Evolutionary conservation across 2,113 vertebrate genomes (phyloP).

Genomic region (Psilopogon haemacephalus): DNA sequence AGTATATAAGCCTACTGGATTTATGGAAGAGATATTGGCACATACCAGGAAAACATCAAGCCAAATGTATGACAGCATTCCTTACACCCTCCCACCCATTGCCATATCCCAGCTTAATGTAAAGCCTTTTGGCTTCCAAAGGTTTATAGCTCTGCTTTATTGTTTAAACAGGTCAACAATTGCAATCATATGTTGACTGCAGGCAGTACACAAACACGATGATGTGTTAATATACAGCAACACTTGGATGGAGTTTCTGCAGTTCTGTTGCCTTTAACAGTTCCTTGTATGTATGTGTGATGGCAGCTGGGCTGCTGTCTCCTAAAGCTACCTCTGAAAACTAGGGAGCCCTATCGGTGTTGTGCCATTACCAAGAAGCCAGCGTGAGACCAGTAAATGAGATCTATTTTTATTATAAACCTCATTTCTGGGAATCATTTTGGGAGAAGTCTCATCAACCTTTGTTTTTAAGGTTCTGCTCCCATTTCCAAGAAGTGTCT

Average conservation of each 20-base stretch:
- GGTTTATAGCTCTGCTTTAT: slow-evolving; percentile 38
- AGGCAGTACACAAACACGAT: slow-evolving; percentile 24
- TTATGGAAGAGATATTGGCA: slow-evolving; percentile 48
- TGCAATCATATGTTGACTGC: slow-evolving; percentile 56
- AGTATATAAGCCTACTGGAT: slow-evolving; percentile 10
- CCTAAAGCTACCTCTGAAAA: neutral
- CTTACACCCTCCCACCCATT: slow-evolving; percentile 5
- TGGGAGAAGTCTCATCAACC: neutral
- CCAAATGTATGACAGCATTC: slow-evolving; percentile 43
- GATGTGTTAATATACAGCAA: slow-evolving; percentile 55
- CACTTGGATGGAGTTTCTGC: slow-evolving; percentile 5
- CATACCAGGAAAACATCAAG: slow-evolving; percentile 8
- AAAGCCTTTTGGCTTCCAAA: slow-evolving; percentile 52
- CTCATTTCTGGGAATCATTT: neutral
- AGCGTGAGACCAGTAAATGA: neutral
- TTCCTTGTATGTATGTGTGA: neutral
- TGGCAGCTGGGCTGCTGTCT: neutral
- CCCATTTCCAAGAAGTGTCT: neutral
- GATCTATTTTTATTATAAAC: neutral
- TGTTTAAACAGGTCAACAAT: slow-evolving; percentile 61
- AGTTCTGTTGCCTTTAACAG: neutral
- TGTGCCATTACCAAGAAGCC: neutral
- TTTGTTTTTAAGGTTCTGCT: neutral
- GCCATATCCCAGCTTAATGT: slow-evolving; percentile 34
- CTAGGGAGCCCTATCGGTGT: neutral